Base-by-base conservation (phyloP, 2,888 invertebrate genomes). In the Rhimphoctona megacephalus region DNA sequence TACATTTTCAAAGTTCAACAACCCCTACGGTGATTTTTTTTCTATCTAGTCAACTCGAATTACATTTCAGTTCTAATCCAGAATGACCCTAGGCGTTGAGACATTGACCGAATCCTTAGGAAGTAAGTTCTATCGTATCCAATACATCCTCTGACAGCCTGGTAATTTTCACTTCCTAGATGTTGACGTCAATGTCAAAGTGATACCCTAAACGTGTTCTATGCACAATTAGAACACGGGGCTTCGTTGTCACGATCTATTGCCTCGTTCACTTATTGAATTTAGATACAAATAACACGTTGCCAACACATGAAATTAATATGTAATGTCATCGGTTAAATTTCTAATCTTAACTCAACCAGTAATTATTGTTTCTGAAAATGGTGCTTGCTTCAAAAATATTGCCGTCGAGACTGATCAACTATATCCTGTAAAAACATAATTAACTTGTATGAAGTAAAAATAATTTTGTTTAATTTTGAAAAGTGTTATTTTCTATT, bases 221-320 rank as follows among this genome's bases (percentile, higher is more conserved):
- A 69, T 67, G 86, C 88, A 88, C 84, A 88, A 85, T 87, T 87
- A 81, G 87, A 87, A 39, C 88, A 87, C 46, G 81, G 82, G 88
- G 88, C 86, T 88, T 88, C 88, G 11, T 25, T 30, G 17, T 33
- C 30, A 30, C 43, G 22, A 52, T 67, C 39, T 78, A 54, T 77
- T 79, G 39, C 67, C 70, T 79, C 78, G 49, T 82, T 67, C 25
- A 22, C 73, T 85, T 79, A 87, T 85, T 77, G 22, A 85, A 85
- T 87, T 83, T 80, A 66, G 19, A 61, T 43, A 22, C 46, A 25
- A 33, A 69, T 49, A 77, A 33, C 54, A 67, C 54, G 39, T 67
- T 14, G 19, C 36, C 19, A 33, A 43, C 66, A 33, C 77, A 72
- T 73, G 67, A 25, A 52, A 74, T 14, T 46, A n/a, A 57, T 36